Percentiles rank a stretch among this genome's conserved stretches.
phyloP scores from a whole-genome alignment of 2,888 invertebrate genomes.

The Luperina testacea region DNA sequence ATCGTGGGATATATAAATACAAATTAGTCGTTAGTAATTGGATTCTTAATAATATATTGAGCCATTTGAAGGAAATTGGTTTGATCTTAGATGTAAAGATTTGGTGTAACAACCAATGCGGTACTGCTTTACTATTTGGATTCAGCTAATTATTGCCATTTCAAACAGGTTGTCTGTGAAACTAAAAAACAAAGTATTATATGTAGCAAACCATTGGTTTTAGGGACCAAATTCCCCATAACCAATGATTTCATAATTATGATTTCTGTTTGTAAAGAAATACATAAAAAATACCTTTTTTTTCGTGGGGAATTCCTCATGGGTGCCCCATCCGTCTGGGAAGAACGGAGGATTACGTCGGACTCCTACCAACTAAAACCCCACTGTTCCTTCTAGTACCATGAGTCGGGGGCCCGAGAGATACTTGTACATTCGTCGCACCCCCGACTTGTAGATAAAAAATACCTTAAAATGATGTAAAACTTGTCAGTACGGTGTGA shows the following conservation, averaged over 20 bases:
- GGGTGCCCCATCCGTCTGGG: too few species aligned
- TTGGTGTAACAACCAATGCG: neutral
- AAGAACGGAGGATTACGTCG: too few species aligned
- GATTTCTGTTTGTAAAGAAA: neutral
- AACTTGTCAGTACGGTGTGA: neutral
- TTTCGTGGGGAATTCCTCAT: too few species aligned
- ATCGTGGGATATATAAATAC: slow-evolving; percentile 32
- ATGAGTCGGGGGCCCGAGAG: too few species aligned
- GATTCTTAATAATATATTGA: slow-evolving; percentile 20
- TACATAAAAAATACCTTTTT: neutral
- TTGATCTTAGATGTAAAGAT: neutral
- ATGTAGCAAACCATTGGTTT: neutral
- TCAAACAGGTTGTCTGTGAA: neutral
- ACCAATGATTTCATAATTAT: neutral
- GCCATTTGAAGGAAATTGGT: slow-evolving; percentile 19
- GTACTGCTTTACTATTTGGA: too few species aligned
- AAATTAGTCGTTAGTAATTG: slow-evolving; percentile 22
- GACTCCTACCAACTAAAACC: too few species aligned
- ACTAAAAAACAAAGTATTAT: neutral
- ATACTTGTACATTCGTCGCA: too few species aligned
- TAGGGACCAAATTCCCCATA: neutral
- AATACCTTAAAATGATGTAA: neutral
- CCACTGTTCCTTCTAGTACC: too few species aligned
- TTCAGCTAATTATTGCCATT: neutral
- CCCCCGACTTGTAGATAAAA: neutral